Base-by-base conservation (phyloP, 2,113 vertebrate genomes). In the Paramormyrops kingsleyae region DNA sequence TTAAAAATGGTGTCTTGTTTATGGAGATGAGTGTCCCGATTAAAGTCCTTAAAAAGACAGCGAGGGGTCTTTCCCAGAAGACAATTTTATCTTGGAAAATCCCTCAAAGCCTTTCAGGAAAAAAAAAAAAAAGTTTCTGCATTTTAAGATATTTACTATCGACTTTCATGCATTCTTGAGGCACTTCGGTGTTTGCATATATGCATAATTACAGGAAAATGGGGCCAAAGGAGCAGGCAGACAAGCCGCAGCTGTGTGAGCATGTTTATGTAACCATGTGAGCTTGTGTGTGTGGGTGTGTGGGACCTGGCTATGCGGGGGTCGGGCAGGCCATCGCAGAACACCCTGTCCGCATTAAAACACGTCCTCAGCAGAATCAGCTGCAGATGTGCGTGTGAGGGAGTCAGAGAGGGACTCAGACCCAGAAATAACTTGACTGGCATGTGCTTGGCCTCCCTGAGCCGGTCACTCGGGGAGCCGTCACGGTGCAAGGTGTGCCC, bases 231-330 rank as follows among this genome's bases (percentile, higher is more conserved):
- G 13, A 42, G 74, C 31, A 80, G 31, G 31, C 74, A 42, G 12
- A 7, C 15, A 19, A 42, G 10, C 35, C 17, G 10, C 31, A 80
- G 74, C 31, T 88, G 62, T 27, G 31, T 88, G 50, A 80, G 88
- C 52, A 88, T 89, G 39, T 87, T 62, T 59, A 46, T 91, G 88
- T 83, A 70, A 70, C 62, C 62, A 50, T 89, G 53, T 87, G 62
- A 47, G n/a, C 83, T 90, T 92, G 90, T 92, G 52, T 52, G 49
- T 87, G 86, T 53, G 10, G 17, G 24, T 46, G 56, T 46, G 39
- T 13, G 56, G 27, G 44, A n/a, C 31, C 74, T 17, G 35, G 35
- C 70, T 15, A 0, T 4, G 0, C 12, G 70, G 87, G 56, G 62
- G 62, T 70, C 62, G 31, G 3, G n/a, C 2, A 46, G 31, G 87